These are phyloP conservation scores for Hydrozoanthus gracilis DNA, from an alignment of 92 coral and sea anemone genomes.

Conservation along the genomic window DNA sequence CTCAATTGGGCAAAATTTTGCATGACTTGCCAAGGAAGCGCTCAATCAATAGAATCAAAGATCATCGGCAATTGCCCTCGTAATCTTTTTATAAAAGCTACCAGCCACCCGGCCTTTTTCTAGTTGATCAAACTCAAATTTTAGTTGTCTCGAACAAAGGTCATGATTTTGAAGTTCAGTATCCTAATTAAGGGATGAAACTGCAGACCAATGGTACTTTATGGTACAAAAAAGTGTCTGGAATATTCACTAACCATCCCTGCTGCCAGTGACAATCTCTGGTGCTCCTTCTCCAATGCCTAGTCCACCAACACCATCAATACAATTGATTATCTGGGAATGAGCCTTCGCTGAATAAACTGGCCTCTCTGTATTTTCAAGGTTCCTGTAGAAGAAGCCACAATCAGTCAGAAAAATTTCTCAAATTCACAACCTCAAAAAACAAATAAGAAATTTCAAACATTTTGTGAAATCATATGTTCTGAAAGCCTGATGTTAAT, in stretches of 20 bases:
- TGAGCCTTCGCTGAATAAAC: conserved; percentile 97
- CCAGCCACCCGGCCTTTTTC: too few species aligned
- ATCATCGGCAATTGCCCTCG: too few species aligned
- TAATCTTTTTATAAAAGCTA: too few species aligned
- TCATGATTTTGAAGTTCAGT: background rate
- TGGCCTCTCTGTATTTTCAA: conserved; percentile 96
- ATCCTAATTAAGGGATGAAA: background rate
- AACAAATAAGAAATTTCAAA: too few species aligned
- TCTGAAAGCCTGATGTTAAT: too few species aligned
- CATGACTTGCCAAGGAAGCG: too few species aligned
- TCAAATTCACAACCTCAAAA: too few species aligned
- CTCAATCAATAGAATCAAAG: too few species aligned
- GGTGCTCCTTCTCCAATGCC: conserved; percentile 99
- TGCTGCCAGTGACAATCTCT: conserved; percentile 96
- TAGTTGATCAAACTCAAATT: too few species aligned
- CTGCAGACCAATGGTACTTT: background rate
- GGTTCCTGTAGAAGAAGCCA: conserved; percentile 67
- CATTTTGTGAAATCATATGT: too few species aligned
- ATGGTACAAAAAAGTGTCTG: background rate
- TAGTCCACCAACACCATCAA: conserved; percentile 96
- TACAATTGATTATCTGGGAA: conserved; percentile 90
- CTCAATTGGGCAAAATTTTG: too few species aligned
- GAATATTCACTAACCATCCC: conserved; percentile 79
- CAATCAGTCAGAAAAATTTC: too few species aligned
- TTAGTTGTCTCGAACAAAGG: background rate